Conservation (phyloP, 2,797 vertebrate species). For the Cottoperca gobio region DNA sequence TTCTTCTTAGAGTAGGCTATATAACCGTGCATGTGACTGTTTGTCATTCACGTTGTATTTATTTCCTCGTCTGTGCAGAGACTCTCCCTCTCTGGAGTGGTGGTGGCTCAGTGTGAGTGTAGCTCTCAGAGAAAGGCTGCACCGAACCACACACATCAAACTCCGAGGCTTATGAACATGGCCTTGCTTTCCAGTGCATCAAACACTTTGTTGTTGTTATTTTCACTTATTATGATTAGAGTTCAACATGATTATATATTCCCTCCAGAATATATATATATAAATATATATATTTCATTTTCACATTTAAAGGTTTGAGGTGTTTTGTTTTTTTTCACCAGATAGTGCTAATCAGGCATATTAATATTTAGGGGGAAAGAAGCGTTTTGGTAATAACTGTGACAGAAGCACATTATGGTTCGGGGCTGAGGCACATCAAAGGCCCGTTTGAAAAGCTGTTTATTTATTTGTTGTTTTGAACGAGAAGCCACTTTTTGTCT, state of each 20-base stretch:
- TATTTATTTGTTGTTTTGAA: slow-evolving; percentile 69
- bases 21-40: background rate
- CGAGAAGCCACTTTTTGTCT: slow-evolving; percentile 42
- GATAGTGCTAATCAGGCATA: slow-evolving; percentile 58
- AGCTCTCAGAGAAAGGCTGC: slow-evolving; percentile 19
- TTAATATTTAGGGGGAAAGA: slow-evolving; percentile 58
- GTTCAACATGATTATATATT: slow-evolving; percentile 50
- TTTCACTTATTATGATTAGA: slow-evolving; percentile 52
- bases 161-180: slow-evolving; percentile 25
- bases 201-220: slow-evolving; percentile 57
- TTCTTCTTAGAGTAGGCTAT: background rate
- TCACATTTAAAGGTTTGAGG: slow-evolving; percentile 32
- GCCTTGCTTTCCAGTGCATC: slow-evolving; percentile 52
- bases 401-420: slow-evolving; percentile 50
- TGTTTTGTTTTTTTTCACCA: background rate
- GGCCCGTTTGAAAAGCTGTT: slow-evolving; percentile 55
- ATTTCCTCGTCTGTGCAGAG: slow-evolving; percentile 12
- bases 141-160: slow-evolving; percentile 30
- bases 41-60: slow-evolving; percentile 1
- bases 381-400: slow-evolving; percentile 50
- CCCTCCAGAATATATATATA: slow-evolving; percentile 30
- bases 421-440: slow-evolving; percentile 67
- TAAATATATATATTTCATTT: slow-evolving; percentile 20
- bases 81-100: background rate
- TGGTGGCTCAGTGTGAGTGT: slow-evolving; percentile 14